A percentile compares a stretch with the other conserved stretches of the same genome.
These are phyloP conservation scores for Hyperoplus immaculatus DNA, from an alignment of 2,797 vertebrate species.

Conservation along the genomic window DNA sequence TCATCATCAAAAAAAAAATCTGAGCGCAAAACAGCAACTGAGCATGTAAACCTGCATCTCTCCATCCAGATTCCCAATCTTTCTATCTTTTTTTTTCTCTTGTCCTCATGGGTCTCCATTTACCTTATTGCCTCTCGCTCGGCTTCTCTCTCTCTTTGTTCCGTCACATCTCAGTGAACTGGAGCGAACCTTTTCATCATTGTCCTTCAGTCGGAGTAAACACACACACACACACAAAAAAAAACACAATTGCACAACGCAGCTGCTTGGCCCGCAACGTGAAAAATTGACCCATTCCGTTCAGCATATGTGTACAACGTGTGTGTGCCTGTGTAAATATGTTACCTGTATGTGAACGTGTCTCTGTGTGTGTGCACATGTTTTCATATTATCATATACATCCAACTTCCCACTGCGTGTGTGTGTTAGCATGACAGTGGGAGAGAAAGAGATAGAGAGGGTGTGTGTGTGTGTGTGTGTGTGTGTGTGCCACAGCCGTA, in stretches of 20 bases:
- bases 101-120: slow-evolving; percentile 48
- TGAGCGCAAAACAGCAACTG: slow-evolving; percentile 62
- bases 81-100: slow-evolving; percentile 25
- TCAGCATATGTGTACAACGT: slow-evolving; percentile 22
- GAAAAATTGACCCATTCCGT: slow-evolving; percentile 65
- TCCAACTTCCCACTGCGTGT: slow-evolving; percentile 50
- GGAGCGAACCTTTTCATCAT: slow-evolving; percentile 77
- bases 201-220: slow-evolving; percentile 76
- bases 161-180: slow-evolving; percentile 79
- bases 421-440: slow-evolving; percentile 27
- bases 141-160: slow-evolving; percentile 54
- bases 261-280: slow-evolving; percentile 51
- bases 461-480: background rate
- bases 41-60: slow-evolving; percentile 64
- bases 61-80: slow-evolving; percentile 61
- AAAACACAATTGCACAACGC: slow-evolving; percentile 49
- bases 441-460: background rate
- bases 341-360: slow-evolving; percentile 32
- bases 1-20: slow-evolving; percentile 68
- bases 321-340: slow-evolving; percentile 42
- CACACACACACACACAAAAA: slow-evolving; percentile 42
- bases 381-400: slow-evolving; percentile 53
- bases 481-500: slow-evolving; percentile 52
- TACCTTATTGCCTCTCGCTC: slow-evolving; percentile 52
- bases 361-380: slow-evolving; percentile 44